Base-by-base conservation (phyloP, 2,888 invertebrate genomes). In the Dastarcus helophoroides region DNA sequence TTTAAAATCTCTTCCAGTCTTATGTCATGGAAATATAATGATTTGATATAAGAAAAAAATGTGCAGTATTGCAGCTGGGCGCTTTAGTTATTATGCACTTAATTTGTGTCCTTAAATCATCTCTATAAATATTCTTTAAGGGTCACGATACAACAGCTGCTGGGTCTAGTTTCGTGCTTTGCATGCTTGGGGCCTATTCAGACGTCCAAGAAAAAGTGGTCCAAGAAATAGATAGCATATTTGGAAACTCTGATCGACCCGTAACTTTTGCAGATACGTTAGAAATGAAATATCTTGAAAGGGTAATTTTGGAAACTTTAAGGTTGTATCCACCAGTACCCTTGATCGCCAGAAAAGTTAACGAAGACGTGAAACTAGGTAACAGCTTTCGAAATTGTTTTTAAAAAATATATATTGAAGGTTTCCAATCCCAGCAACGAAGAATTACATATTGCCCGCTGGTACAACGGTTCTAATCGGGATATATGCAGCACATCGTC, bases 161-260 rank as follows among this genome's bases (percentile, higher is more conserved):
- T 15, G 89, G 82, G 2, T 81, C 86, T 40, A 85, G 83, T 54
- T 93, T 90, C 69, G 79, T 83, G 35, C 65, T 89, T 3, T 82
- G 82, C 42, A 66, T 88, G 48, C 72, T 91, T 51, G 90, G 85
- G 3, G 69, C 79, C 23, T 75, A 90, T 51, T 80, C 79, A 23
- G 69, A 83, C 7, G 74, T 89, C 23, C 90, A 91, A 62, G 68
- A 69, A 1, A 76, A 64, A 46, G 81, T 82, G 0, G 73, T 76
- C 46, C 71, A 80, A 37, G 84, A 85, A 50, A 56, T 83, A 24
- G 74, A 79, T 40, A 68, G 73, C 10, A 80, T 84, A 42, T 84
- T 84, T 44, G 82, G 82, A 0, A 76, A 81, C 48, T 78, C 81
- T 2, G 76, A 82, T 53, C 66, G 84, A 13, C 78, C 77, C 1